Evolutionary conservation across 2,113 vertebrate genomes (phyloP).

Genomic region (Hydrolagus affinis): DNA sequence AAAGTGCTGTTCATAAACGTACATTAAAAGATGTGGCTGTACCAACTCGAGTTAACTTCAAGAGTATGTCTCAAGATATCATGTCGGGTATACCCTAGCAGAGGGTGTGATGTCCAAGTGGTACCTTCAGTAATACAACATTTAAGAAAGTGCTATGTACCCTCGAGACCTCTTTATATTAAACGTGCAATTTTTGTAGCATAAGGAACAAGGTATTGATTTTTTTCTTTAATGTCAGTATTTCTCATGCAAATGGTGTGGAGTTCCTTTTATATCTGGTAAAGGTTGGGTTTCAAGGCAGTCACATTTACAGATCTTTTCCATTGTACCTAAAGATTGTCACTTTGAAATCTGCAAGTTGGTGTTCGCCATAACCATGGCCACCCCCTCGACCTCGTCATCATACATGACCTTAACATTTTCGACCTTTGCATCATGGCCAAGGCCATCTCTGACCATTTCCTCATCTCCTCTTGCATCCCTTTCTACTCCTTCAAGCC

Average conservation of each 20-base stretch:
- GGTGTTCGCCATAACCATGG: no score
- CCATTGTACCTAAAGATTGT: not conserved
- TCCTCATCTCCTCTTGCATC: no score
- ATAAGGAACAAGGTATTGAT: not conserved
- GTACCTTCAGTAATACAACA: not conserved
- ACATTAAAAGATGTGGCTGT: constrained; percentile 24
- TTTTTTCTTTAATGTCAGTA: not conserved
- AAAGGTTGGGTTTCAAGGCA: not conserved
- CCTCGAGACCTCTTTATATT: not conserved
- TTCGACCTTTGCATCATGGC: no score
- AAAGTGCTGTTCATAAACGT: constrained; percentile 4
- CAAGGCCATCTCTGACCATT: no score
- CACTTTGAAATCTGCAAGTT: not conserved
- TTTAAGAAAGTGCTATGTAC: not conserved
- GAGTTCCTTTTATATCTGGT: not conserved
- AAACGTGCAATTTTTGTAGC: not conserved
- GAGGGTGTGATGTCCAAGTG: not conserved
- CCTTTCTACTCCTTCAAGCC: no score
- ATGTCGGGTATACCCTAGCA: no score
- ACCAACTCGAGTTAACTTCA: not conserved
- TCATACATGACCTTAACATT: no score
- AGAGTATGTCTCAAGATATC: no score
- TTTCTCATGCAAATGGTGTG: not conserved
- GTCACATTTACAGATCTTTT: not conserved
- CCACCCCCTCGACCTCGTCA: no score